Evolutionary conservation across 2,113 vertebrate genomes (phyloP), one percentile per base, ranked within the genome.

Genomic region (Urocynchramus pylzowi): DNA sequence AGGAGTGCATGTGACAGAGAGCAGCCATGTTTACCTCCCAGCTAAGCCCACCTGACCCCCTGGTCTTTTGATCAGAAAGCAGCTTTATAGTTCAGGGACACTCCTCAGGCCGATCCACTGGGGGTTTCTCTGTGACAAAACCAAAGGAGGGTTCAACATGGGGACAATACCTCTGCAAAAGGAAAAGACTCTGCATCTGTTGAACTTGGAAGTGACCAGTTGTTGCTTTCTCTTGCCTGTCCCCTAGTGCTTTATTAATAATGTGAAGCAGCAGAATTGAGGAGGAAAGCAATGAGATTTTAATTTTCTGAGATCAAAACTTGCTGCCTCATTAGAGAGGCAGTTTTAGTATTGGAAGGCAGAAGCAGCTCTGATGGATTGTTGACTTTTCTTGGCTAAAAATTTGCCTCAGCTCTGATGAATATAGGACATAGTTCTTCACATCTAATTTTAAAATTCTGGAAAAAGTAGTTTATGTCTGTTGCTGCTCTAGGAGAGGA

Each of bases 401-500:
- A 65, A 28, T 1, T 67, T 4, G 1, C 31, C 60, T 86, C 12
- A 0, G n/a, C 33, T 84, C 42, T 84, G 59, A 74, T 86, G 67
- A 88, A 81, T 90, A 60, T 24, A 90, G 65, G 76, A 63, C 69
- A 60, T 33, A 84, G 37, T 10, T 53, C 49, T 94, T 91, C 37
- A 14, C 67, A 84, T 90, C 44, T 93, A 77, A 95, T 90, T 96
- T 89, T 88, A 80, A 96, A 94, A 84, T 91, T 74, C 27, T 90
- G 75, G 95, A 52, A 96, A 95, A 95, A 84, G 33, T 83, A 87
- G 19, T 39, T 78, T 89, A 28, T 85, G 75, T 61, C 82, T 88
- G 41, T 76, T 67, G 5, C 63, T 85, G 33, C 63, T 91, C 16
- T 68, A 90, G 67, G 70, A 85, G 57, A 93, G 59, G 82, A 93